These are phyloP conservation scores for Agriopis aurantiaria DNA, from an alignment of 2,888 invertebrate species.

Conservation along the genomic window DNA sequence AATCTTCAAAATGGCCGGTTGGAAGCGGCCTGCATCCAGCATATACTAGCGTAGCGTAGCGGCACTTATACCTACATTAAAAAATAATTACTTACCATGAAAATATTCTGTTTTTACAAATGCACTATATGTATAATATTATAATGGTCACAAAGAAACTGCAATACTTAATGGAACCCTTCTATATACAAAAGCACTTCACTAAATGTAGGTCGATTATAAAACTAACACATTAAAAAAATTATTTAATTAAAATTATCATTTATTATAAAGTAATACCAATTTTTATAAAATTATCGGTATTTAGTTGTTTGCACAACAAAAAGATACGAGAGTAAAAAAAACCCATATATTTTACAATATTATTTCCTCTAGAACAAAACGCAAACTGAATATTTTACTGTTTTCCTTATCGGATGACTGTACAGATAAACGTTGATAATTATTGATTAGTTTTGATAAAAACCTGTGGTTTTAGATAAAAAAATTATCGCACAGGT, in stretches of 20 bases:
- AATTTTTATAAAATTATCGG: too few species aligned
- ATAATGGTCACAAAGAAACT: background rate
- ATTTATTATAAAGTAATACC: too few species aligned
- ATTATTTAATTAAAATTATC: background rate
- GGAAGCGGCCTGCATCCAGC: too few species aligned
- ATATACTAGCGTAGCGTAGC: too few species aligned
- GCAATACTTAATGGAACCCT: background rate
- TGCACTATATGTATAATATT: background rate
- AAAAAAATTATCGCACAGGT: background rate
- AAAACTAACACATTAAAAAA: background rate
- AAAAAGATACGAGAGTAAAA: background rate
- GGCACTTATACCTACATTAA: background rate
- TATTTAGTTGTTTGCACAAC: too few species aligned
- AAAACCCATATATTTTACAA: background rate
- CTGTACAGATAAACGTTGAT: slow-evolving; percentile 35
- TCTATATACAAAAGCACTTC: background rate
- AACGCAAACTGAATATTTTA: slow-evolving; percentile 23
- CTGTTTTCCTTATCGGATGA: slow-evolving; percentile 32
- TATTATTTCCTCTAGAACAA: background rate
- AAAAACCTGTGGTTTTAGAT: slow-evolving; percentile 26
- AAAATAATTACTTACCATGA: background rate
- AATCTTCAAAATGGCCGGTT: too few species aligned
- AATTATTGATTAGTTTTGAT: slow-evolving; percentile 39
- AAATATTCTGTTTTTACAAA: too few species aligned
- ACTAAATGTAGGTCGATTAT: background rate